Conservation (phyloP, 2,113 vertebrate species). For the Ameiurus melas region DNA sequence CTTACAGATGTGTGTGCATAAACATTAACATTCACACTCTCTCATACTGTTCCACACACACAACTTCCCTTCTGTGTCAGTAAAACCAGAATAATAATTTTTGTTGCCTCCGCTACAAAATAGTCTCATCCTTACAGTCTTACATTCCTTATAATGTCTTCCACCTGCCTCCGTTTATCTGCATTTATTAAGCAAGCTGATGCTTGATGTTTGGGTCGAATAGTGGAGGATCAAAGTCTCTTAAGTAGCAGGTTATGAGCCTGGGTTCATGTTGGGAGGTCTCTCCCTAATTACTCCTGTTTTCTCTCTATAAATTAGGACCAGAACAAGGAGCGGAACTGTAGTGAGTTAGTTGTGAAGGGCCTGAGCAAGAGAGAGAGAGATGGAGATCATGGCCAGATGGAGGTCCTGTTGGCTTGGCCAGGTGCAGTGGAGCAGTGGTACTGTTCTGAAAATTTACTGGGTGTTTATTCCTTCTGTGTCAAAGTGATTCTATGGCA, state of each 20-base stretch:
- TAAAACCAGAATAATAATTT: constrained; percentile 41
- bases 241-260: constrained; percentile 63
- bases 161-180: constrained; percentile 64
- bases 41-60: not conserved
- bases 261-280: constrained; percentile 63
- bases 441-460: not conserved
- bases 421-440: constrained; percentile 5
- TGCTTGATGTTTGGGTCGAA: constrained; percentile 60
- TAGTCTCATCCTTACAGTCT: constrained; percentile 66
- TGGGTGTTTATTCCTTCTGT: constrained; percentile 1
- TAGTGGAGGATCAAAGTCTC: constrained; percentile 52
- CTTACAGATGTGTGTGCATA: constrained; percentile 43
- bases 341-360: not conserved
- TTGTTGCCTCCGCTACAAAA: constrained; percentile 33
- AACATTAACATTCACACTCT: constrained; percentile 24
- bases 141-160: constrained; percentile 68
- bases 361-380: not conserved
- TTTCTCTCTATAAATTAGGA: constrained; percentile 65
- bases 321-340: constrained; percentile 40
- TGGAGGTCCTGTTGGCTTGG: not conserved
- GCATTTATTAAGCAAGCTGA: constrained; percentile 64
- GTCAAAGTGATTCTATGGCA: not conserved
- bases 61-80: constrained; percentile 9
- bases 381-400: not conserved
- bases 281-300: constrained; percentile 66